phyloP scores from a whole-genome alignment of 2,888 invertebrate genomes.

The Sinelater perroti region DNA sequence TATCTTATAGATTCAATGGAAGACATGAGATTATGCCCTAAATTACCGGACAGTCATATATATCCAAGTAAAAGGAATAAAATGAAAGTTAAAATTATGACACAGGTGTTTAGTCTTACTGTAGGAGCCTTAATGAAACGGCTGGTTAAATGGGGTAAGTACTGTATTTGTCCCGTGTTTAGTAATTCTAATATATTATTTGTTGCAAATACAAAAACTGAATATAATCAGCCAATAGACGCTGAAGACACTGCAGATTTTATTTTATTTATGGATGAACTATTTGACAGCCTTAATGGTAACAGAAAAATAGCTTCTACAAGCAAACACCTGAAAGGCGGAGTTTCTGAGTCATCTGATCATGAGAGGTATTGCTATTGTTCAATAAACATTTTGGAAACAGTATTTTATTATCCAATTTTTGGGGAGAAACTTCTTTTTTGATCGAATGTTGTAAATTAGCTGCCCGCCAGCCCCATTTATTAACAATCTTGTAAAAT shows the following conservation, averaged over 20 bases:
- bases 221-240: conserved; percentile 4
- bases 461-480: too few relatives aligned
- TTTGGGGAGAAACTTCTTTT: too few relatives aligned
- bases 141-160: conserved; percentile 34
- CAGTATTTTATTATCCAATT: too few relatives aligned
- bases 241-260: conserved; percentile 38
- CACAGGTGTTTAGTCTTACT: conserved; percentile 41
- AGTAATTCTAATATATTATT: neutral
- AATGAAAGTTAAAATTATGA: conserved; percentile 40
- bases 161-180: too few relatives aligned
- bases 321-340: conserved; percentile 1
- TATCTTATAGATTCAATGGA: conserved; percentile 34
- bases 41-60: conserved; percentile 37
- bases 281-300: conserved; percentile 40
- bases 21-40: conserved; percentile 28
- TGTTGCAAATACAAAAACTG: neutral
- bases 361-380: conserved; percentile 12
- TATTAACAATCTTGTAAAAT: too few relatives aligned
- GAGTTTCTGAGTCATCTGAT: neutral
- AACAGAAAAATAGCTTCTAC: neutral
- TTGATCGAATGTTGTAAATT: too few relatives aligned
- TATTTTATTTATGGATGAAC: conserved; percentile 37
- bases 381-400: too few relatives aligned
- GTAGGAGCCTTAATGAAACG: conserved; percentile 39
- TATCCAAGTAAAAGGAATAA: conserved; percentile 37